Base-by-base conservation (phyloP, 64 coral and sea anemone species). In the Pocillopora verrucosa region DNA sequence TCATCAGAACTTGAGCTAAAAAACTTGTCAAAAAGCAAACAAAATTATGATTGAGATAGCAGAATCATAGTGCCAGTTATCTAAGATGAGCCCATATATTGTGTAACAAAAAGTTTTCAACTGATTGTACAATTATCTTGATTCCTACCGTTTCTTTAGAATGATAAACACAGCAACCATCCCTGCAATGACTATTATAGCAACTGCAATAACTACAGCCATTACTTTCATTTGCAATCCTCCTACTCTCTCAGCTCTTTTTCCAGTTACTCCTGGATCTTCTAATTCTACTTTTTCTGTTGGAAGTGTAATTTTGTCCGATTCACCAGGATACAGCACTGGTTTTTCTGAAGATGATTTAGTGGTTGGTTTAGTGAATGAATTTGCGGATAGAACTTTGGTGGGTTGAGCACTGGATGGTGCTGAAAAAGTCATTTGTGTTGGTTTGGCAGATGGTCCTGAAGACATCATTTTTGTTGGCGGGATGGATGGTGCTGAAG, bases 181-280 rank as follows among this genome's bases (percentile, higher is more conserved):
- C 0, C 20, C 41, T 57, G 64, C 9, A 13, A 22, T 12, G 9
- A 85, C 82, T 57, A 38, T 38, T 4, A 85, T 14, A 4, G 24
- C 37, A n/a, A 72, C 82, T 37, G 70, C 82, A 25, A 84, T 69
- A 56, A 85, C 9, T 70, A 9, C 37, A 57, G 14, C 82, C 64
- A 72, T 2, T 22, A 19, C 57, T 72, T 65, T 37, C 56, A 38
- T 56, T 3, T 36, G 17, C 82, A 85, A 57, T 41, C 45, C 2
- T 11, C 4, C 13, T 51, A 3, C 61, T 22, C 19, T 51, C 80
- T 67, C 61, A 83, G 60, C 61, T 34, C 41, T 16, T 16, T 45
- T 85, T 20, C 36, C 37, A 35, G 19, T 65, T 9, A 57, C 65
- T 72, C 13, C 2, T 30, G 82, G 64, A 20, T 5, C 20, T 72